Base-by-base conservation (phyloP, 2,888 invertebrate genomes). In the Dermolepida albohirtum region DNA sequence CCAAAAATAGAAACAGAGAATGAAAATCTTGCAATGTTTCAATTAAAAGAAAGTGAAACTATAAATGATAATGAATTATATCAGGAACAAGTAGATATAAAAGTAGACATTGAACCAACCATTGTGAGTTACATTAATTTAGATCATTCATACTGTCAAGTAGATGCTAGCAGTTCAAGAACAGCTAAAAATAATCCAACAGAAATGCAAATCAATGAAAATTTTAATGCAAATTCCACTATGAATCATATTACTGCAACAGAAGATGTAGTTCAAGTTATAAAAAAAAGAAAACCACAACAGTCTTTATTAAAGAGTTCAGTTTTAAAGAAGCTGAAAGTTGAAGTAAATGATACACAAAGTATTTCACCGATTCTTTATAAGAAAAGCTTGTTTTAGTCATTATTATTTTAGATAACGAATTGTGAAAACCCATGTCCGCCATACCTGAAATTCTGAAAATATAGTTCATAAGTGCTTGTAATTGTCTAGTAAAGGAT, bases 131-230 rank as follows among this genome's bases (percentile, higher is more conserved):
- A 69, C 51, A 66, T 52, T 29, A 49, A 66, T 49, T 44, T 47
- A 40, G 72, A 72, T 59, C 72, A 72, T 66, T 68, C 68, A n/a
- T 72, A 72, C 29, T 68, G 59, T 39, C 63, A 43, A 17, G 64
- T 12, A 62, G 55, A 62, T 16, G 14, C 6, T 39, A 34, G 39
- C 39, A 39, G 34, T 34, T 8, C 59, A 29, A 51, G 17, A 57
- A 47, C 40, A 8, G 1, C 27, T 12, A 67, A 66, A 44, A n/a
- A 64, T 39, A 66, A 57, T 16, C 7, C 59, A 29, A 43, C 49
- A 6, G 54, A 65, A 59, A 27, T 64, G 11, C 51, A 64, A 44
- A 62, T 51, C 22, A 59, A 59, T 39, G 44, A 66, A 41, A 34
- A 34, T 34, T 22, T 11, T 27, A 57, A 69, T 16, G 10, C 34